Percentiles rank a stretch among this genome's conserved stretches.
Evolutionary conservation across 2,888 invertebrate genomes (phyloP).

Genomic region (Mycalesis mineus): DNA sequence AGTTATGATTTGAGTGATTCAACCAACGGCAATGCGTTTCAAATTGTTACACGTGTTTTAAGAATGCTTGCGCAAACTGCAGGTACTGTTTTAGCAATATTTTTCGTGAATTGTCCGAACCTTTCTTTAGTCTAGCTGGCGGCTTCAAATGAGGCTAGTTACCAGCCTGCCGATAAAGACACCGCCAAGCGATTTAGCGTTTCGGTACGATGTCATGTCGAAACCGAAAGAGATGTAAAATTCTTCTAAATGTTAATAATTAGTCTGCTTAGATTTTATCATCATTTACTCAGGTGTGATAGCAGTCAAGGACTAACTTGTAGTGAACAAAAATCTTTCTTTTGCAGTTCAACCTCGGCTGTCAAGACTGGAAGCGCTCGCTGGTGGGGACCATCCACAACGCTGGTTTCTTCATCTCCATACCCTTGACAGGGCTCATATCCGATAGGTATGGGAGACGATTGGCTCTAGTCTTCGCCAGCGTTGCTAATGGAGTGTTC

Average conservation of each 20-base stretch:
- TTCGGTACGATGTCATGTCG: no score
- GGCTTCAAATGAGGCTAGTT: not conserved
- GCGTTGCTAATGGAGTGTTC: slow-evolving; percentile 74
- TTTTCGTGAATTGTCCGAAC: no score
- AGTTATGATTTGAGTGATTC: not conserved
- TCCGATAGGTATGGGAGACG: slow-evolving; percentile 84
- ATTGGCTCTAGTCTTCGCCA: slow-evolving; percentile 77
- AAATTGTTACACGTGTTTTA: not conserved
- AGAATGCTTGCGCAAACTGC: no score
- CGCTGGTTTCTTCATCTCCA: slow-evolving; percentile 84
- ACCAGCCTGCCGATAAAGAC: not conserved
- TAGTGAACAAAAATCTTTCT: slow-evolving; percentile 7
- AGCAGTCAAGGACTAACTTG: no score
- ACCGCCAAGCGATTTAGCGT: not conserved
- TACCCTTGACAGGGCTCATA: slow-evolving; percentile 83
- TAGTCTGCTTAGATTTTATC: no score
- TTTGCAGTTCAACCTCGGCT: slow-evolving; percentile 82
- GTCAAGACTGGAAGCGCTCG: slow-evolving; percentile 85
- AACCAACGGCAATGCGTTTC: not conserved
- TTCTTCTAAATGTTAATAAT: no score
- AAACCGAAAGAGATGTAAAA: no score
- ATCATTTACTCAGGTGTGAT: no score
- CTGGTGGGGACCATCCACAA: slow-evolving; percentile 86
- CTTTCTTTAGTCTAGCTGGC: not conserved
- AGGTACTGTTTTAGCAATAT: no score